Percentiles rank a stretch among this genome's conserved stretches.
Evolutionary conservation across 2,888 invertebrate genomes (phyloP).

Genomic region (Drosophila algonquin): DNA sequence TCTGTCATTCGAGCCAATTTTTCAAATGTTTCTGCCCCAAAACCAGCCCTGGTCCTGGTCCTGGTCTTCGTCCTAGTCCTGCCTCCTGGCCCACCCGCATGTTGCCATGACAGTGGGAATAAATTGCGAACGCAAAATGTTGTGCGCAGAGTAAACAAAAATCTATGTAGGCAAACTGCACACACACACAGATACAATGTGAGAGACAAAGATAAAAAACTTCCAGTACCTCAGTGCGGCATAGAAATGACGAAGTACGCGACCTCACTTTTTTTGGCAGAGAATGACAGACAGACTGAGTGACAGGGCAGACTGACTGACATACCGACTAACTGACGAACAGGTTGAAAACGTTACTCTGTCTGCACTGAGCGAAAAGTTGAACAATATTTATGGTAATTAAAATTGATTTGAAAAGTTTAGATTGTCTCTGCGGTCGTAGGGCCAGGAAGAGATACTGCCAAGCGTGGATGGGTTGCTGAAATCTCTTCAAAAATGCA

Average conservation of each 20-base stretch:
- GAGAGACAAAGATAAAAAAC: conserved; percentile 48
- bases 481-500: conserved; percentile 23
- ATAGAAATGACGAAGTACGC: conserved; percentile 56
- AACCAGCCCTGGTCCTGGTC: background rate
- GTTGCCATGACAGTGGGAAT: conserved; percentile 56
- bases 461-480: background rate
- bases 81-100: conserved; percentile 30
- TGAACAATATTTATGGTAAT: conserved; percentile 78
- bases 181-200: conserved; percentile 12
- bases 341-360: conserved; percentile 33
- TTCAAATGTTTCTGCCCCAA: conserved; percentile 6
- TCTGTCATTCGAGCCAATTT: conserved; percentile 30
- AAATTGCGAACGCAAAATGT: conserved; percentile 49
- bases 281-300: background rate
- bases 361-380: conserved; percentile 56
- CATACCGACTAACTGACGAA: conserved; percentile 16
- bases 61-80: background rate
- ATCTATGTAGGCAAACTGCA: conserved; percentile 36
- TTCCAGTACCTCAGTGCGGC: conserved; percentile 37
- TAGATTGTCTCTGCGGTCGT: conserved; percentile 72
- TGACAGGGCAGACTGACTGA: conserved; percentile 42
- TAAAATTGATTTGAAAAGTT: conserved; percentile 82
- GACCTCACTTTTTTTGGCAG: conserved; percentile 38
- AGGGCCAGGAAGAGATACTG: background rate
- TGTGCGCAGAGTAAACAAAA: conserved; percentile 52